Percentiles rank a stretch among this genome's conserved stretches.
phyloP scores from a whole-genome alignment of 2,113 vertebrate genomes.

The Vidua chalybeata region DNA sequence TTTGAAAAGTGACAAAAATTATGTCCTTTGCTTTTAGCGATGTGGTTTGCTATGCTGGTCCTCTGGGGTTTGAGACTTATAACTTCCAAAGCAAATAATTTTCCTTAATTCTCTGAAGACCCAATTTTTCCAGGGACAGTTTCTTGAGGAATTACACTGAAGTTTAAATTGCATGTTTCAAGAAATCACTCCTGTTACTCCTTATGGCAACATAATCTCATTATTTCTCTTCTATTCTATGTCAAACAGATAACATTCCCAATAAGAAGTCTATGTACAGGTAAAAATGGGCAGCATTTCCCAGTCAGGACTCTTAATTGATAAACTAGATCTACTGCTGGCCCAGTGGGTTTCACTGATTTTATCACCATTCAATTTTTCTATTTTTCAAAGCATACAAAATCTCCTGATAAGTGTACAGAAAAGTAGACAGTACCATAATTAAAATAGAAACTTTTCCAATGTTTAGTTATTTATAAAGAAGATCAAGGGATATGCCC shows the following conservation, averaged over 20 bases:
- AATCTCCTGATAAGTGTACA: background rate
- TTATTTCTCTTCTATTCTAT: background rate
- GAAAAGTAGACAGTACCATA: background rate
- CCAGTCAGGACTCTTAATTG: background rate
- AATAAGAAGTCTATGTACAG: background rate
- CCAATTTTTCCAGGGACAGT: background rate
- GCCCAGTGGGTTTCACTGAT: background rate
- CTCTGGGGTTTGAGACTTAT: background rate
- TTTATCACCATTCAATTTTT: background rate
- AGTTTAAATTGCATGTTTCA: background rate
- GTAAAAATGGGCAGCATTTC: background rate
- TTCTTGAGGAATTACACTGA: background rate
- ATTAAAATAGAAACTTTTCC: background rate
- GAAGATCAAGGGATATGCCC: background rate
- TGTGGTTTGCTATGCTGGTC: background rate
- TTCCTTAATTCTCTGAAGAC: background rate
- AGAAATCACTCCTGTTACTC: background rate
- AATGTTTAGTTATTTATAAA: background rate
- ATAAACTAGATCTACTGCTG: background rate
- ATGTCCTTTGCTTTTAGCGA: background rate
- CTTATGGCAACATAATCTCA: background rate
- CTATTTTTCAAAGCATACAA: background rate
- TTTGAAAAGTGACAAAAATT: background rate
- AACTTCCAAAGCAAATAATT: background rate
- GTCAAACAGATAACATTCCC: background rate